A percentile compares a stretch with the other conserved stretches of the same genome.
These are phyloP conservation scores for Petrolisthes manimaculis DNA, from an alignment of 2,888 invertebrate genomes.

Conservation along the genomic window DNA sequence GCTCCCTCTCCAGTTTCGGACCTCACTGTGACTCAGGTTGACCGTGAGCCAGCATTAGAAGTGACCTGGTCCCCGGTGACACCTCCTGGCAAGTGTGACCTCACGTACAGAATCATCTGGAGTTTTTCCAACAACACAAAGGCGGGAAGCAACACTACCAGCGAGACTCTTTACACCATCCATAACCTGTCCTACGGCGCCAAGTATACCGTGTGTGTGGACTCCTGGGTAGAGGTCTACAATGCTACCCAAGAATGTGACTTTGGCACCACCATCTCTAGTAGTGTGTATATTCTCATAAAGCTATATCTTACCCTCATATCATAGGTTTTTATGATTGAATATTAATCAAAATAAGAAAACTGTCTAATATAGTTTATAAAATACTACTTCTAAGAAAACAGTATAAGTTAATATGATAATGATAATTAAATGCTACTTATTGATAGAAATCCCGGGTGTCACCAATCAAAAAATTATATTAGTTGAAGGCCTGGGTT, in stretches of 20 bases:
- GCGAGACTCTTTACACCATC: background rate
- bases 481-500: too few relatives aligned
- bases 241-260: background rate
- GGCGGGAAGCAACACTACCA: background rate
- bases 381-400: too few relatives aligned
- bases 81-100: background rate
- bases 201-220: constrained; percentile 1
- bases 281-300: background rate
- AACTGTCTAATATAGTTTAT: too few relatives aligned
- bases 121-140: background rate
- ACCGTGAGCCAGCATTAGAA: background rate
- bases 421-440: too few relatives aligned
- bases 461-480: too few relatives aligned
- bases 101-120: background rate
- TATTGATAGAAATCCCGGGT: too few relatives aligned
- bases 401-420: too few relatives aligned
- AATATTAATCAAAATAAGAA: too few relatives aligned
- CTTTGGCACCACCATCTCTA: background rate
- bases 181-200: background rate
- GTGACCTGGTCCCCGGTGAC: background rate
- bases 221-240: background rate
- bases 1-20: background rate
- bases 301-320: too few relatives aligned
- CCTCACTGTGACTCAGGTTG: background rate
- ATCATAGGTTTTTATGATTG: too few relatives aligned